Base-by-base conservation (phyloP, 2,888 invertebrate species). In the Sinhomidia bicolor region DNA sequence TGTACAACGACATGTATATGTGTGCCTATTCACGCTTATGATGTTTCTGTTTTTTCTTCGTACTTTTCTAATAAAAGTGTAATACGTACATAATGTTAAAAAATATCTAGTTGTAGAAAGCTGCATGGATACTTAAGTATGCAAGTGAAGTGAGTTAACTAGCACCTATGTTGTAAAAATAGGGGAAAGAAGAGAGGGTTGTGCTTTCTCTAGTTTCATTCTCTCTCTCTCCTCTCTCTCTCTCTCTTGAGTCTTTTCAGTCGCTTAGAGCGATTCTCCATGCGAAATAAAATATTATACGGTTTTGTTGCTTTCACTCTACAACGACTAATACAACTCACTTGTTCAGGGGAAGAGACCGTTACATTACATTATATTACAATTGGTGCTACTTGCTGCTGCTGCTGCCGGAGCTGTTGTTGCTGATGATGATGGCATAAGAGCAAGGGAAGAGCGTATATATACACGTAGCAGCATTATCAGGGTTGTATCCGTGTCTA, bases 181-280 rank as follows among this genome's bases (percentile, higher is more conserved):
- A 26, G n/a, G 12, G 36, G 17, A 9, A 32, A 26, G 26, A 12
- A 44, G 76, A 26, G 29, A 41, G 65, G 74, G 23, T 74, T 44
- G 20, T 60, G 44, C 62, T 36, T 44, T 62, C 41, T 41, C 81
- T 36, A 12, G 32, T 29, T 12, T 36, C n/a, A n/a, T n/a, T n/a
- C n/a, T n/a, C n/a, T n/a, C n/a, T n/a, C n/a, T n/a, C n/a, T n/a
- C n/a, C 7, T 23, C 29, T 23, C 41, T 44, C 14, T 76, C 36
- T 17, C 23, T 29, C 68, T 68, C 36, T 20, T 32, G 68, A 68
- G 68, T 17, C 36, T 68, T 68, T 36, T 36, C 36, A 65, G 82
- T 82, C 54, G 82, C 82, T 82, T 82, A 68, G 82, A 68, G 82
- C 68, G 82, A 82, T 82, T 12, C 26, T 12, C 47, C 23, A 74